A percentile compares a stretch with the other conserved stretches of the same genome.
Conservation (phyloP, 92 coral and sea anemone species). For the Epizoanthus fatuus region DNA sequence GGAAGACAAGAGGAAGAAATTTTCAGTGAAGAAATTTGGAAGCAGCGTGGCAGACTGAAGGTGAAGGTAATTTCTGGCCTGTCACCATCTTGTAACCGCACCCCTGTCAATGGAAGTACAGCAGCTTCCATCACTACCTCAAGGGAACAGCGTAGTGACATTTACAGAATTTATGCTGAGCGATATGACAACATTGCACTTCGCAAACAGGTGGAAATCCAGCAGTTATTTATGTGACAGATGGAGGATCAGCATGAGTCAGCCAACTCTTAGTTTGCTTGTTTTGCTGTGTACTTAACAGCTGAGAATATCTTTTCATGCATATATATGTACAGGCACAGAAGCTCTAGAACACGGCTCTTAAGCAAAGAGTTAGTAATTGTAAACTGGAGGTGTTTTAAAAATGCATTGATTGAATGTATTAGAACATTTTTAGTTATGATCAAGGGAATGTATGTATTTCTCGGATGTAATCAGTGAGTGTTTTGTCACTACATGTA, state of each 20-base stretch:
- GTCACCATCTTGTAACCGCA: conserved; percentile 89
- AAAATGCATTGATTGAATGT: too few species aligned
- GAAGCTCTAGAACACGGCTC: too few species aligned
- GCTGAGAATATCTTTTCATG: too few species aligned
- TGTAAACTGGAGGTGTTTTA: too few species aligned
- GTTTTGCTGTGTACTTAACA: too few species aligned
- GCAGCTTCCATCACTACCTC: conserved; percentile 70
- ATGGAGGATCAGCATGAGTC: conserved; percentile 9
- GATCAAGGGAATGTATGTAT: too few species aligned
- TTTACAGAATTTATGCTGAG: conserved; percentile 89
- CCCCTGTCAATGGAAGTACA: conserved; percentile 72
- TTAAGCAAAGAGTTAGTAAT: too few species aligned
- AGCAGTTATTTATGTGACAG: conserved; percentile 77
- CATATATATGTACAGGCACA: too few species aligned
- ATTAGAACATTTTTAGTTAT: too few species aligned
- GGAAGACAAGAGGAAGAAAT: conserved; percentile 50
- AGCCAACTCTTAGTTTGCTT: too few species aligned
- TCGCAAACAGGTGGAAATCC: conserved; percentile 87
- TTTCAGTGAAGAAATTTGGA: neutral
- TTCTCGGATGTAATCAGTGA: too few species aligned
- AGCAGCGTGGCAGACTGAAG: conserved; percentile 52
- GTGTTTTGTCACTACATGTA: too few species aligned
- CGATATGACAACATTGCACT: conserved; percentile 90
- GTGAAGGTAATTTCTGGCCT: conserved; percentile 86
- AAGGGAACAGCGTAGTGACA: conserved; percentile 88